These are phyloP conservation scores for Anas platyrhynchos DNA, from an alignment of 2,113 vertebrate genomes.

Conservation along the genomic window DNA sequence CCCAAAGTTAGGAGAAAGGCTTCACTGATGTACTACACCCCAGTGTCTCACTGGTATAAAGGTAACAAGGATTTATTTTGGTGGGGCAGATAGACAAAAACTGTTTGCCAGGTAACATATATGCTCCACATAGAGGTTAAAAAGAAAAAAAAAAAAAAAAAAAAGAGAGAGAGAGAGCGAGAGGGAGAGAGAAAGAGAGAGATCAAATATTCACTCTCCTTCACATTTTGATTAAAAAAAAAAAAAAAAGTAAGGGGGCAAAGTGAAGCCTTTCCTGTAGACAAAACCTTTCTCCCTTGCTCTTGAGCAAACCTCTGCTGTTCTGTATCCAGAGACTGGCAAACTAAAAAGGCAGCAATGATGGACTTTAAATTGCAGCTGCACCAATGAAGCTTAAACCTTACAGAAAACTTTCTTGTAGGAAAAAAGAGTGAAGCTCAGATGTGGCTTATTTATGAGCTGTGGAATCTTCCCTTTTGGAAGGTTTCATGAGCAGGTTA, in stretches of 20 bases:
- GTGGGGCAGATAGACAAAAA: background rate
- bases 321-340: background rate
- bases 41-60: background rate
- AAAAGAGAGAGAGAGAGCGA: no score
- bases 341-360: background rate
- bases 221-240: background rate
- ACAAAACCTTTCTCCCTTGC: no score
- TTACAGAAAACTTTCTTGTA: background rate
- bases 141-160: background rate
- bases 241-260: accelerated
- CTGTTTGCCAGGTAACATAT: background rate
- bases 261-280: background rate
- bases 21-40: conserved; percentile 9
- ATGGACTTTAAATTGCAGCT: background rate
- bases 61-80: conserved; percentile 10
- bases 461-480: background rate
- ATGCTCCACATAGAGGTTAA: background rate
- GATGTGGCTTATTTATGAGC: background rate
- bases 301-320: background rate
- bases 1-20: background rate
- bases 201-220: background rate
- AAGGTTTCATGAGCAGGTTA: background rate
- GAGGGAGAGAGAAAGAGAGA: background rate
- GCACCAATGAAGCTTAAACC: background rate
- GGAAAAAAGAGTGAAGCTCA: background rate